phyloP scores from a whole-genome alignment of 2,797 vertebrate species.

The Rhinatrema bivittatum region DNA sequence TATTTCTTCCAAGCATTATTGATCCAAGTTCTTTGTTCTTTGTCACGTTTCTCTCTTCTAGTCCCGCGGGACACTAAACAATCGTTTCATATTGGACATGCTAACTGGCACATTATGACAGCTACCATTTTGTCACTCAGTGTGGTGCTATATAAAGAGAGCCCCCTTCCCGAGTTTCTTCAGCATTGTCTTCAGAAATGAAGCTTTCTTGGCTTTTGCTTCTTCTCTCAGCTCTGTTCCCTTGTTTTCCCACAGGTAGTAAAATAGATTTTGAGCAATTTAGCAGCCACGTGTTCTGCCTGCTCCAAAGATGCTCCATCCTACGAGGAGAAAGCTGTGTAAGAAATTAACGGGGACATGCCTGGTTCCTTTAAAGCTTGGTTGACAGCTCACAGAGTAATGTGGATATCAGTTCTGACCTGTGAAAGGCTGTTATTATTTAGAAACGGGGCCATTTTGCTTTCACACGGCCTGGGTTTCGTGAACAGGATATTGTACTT shows the following conservation, averaged over 20 bases:
- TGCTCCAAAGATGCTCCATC: constrained; percentile 4
- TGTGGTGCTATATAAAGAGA: constrained; percentile 40
- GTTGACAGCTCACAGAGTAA: constrained; percentile 19
- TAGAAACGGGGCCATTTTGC: constrained; percentile 27
- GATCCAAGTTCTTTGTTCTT: constrained; percentile 82
- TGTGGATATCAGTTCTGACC: constrained; percentile 18
- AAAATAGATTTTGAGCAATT: no score
- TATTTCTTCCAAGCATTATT: constrained; percentile 98
- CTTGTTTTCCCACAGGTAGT: no score
- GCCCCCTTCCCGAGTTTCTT: constrained; percentile 19
- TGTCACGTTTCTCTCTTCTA: constrained; percentile 79
- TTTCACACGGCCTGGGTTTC: constrained; percentile 33
- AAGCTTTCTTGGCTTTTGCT: constrained; percentile 3
- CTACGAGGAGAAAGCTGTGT: constrained; percentile 25
- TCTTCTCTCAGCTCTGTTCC: constrained; percentile 14
- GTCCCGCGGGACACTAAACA: constrained; percentile 60
- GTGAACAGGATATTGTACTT: constrained; percentile 38
- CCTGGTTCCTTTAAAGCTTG: constrained; percentile 13
- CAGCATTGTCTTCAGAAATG: not conserved
- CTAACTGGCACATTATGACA: constrained; percentile 71
- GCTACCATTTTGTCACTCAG: constrained; percentile 64
- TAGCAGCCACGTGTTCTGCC: no score
- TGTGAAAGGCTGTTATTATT: constrained; percentile 30
- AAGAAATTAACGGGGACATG: constrained; percentile 33
- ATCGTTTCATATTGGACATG: constrained; percentile 63